Percentiles rank a stretch among this genome's conserved stretches.
Conservation (phyloP, 2,888 invertebrate genomes). For the Melanostoma mellinum region DNA sequence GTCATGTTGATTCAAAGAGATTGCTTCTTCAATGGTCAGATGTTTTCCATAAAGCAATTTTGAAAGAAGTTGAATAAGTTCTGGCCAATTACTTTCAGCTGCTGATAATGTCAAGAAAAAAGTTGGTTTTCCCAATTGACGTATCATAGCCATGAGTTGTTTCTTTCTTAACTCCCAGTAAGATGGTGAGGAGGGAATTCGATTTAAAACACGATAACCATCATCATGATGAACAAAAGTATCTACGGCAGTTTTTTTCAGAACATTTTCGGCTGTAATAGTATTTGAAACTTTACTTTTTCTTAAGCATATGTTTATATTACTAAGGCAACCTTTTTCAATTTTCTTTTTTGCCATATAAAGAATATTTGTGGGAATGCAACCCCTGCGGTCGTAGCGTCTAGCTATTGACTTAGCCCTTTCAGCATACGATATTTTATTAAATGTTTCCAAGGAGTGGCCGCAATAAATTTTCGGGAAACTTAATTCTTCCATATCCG, state of each 20-base stretch:
- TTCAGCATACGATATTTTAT: slow-evolving; percentile 9
- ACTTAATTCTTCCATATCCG: slow-evolving; percentile 74
- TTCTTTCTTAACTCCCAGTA: slow-evolving; percentile 20
- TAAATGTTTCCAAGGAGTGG: slow-evolving; percentile 9
- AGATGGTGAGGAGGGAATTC: slow-evolving; percentile 5
- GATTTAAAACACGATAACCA: background rate
- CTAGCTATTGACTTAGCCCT: slow-evolving; percentile 18
- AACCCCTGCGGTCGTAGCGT: slow-evolving; percentile 16
- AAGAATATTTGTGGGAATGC: background rate
- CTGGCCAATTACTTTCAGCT: slow-evolving; percentile 1
- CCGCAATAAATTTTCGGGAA: slow-evolving; percentile 75
- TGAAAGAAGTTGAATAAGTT: slow-evolving; percentile 5
- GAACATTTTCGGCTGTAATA: slow-evolving; percentile 4
- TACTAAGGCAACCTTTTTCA: background rate
- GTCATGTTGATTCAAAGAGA: slow-evolving; percentile 29
- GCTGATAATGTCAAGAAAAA: slow-evolving; percentile 19
- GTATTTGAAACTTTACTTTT: background rate
- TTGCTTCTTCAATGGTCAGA: slow-evolving; percentile 7
- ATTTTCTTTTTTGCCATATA: slow-evolving; percentile 15
- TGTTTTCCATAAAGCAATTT: background rate
- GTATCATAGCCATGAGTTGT: slow-evolving; percentile 17
- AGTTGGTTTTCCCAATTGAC: slow-evolving; percentile 7
- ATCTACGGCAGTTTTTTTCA: background rate
- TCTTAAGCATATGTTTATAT: slow-evolving; percentile 6
- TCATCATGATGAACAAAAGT: background rate